A percentile compares a stretch with the other conserved stretches of the same genome.
Conservation (phyloP, 35 echinoderm and acorn worm genomes). For the Anneissia japonica region DNA sequence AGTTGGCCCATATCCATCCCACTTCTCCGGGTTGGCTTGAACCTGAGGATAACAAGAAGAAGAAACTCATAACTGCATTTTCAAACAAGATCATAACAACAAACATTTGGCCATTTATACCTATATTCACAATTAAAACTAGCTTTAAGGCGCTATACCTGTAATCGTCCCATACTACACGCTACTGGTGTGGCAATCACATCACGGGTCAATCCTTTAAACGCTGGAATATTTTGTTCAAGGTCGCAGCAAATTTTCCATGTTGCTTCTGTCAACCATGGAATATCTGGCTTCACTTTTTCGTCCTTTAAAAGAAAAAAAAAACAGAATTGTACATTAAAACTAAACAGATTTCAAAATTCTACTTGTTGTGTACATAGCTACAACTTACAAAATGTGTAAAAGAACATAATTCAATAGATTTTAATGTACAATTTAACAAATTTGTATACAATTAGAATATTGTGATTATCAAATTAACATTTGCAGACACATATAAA, state of each 20-base stretch:
- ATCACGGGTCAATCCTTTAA: slow-evolving; percentile 61
- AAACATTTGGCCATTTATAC: no score
- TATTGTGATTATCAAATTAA: no score
- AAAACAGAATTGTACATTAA: background rate
- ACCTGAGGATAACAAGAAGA: slow-evolving; percentile 44
- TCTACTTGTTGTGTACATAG: no score
- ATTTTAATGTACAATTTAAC: no score
- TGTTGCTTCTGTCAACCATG: slow-evolving; percentile 56
- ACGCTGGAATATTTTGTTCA: slow-evolving; percentile 56
- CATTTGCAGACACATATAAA: no score
- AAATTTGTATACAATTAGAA: no score
- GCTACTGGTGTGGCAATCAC: slow-evolving; percentile 66
- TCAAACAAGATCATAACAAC: no score
- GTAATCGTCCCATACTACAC: slow-evolving; percentile 70
- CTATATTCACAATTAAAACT: no score
- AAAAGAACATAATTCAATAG: no score
- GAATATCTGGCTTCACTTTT: slow-evolving; percentile 65
- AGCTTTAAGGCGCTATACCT: slow-evolving; percentile 66
- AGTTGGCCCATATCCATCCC: slow-evolving; percentile 79
- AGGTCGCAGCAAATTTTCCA: slow-evolving; percentile 71
- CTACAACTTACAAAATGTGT: no score
- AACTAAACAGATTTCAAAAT: no score
- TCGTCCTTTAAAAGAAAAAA: slow-evolving; percentile 33
- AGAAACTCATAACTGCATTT: no score
- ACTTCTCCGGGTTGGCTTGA: slow-evolving; percentile 70